phyloP scores from a whole-genome alignment of 1,140 invertebrate species.

The Lordiphosa stackelbergi region DNA sequence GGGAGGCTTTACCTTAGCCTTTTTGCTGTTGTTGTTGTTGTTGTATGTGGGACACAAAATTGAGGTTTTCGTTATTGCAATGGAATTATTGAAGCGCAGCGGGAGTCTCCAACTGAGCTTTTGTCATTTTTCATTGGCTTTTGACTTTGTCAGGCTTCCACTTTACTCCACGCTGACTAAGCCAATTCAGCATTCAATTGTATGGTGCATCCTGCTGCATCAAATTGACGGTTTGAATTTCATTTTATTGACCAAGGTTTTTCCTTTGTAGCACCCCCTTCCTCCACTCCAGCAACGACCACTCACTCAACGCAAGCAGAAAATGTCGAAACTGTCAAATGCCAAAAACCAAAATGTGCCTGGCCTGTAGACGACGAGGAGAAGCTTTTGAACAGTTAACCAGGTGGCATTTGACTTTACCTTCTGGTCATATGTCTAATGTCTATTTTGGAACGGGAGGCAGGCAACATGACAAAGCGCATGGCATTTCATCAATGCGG shows the following conservation, averaged over 20 bases:
- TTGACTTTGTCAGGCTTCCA: constrained; percentile 32
- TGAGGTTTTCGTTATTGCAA: constrained; percentile 19
- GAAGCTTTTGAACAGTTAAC: constrained; percentile 10
- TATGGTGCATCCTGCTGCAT: constrained; percentile 4
- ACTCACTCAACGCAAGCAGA: constrained; percentile 49
- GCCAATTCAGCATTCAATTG: constrained; percentile 27
- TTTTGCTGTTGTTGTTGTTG: neutral
- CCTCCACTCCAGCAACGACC: neutral
- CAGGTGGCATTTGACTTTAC: constrained; percentile 38
- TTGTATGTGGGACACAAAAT: constrained; percentile 11
- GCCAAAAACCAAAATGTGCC: constrained; percentile 71
- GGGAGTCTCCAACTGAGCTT: constrained; percentile 30
- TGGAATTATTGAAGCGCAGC: constrained; percentile 46
- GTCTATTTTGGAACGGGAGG: constrained; percentile 12
- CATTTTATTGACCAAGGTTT: constrained; percentile 51
- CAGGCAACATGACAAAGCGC: constrained; percentile 54
- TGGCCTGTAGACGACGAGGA: constrained; percentile 25
- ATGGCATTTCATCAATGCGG: constrained; percentile 39
- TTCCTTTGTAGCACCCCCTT: constrained; percentile 25
- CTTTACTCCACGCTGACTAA: constrained; percentile 36
- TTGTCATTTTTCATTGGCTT: constrained; percentile 51
- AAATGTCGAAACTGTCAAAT: constrained; percentile 74
- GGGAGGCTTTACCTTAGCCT: constrained; percentile 2
- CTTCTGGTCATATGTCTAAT: constrained; percentile 40
- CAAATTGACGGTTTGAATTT: constrained; percentile 49